Evolutionary conservation across 2,888 invertebrate genomes (phyloP), one percentile per base, ranked within the genome.

Genomic region (Dynastes maya): DNA sequence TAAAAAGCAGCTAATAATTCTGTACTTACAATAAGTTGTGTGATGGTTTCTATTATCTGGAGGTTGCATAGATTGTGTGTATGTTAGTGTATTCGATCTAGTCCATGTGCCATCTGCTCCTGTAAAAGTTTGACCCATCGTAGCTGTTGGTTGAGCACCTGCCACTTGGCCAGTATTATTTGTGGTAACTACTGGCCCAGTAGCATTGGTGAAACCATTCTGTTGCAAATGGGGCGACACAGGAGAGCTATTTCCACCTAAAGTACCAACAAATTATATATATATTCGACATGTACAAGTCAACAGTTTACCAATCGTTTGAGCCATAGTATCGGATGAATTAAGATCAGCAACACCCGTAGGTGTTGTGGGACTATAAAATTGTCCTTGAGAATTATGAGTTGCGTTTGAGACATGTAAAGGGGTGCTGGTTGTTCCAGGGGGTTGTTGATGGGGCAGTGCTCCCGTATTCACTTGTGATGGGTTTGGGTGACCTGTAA

Each of bases 21-120:
- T 32, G 0, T 78, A 85, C 91, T 90, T 88, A 94, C 94, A 94
- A 84, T 93, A 94, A 76, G 92, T 89, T 64, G 91, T 89, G 82
- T 91, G 91, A 84, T 93, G 92, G 79, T 92, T 90, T 84, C 93
- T 90, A 61, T 91, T 91, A 86, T 93, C 93, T 1, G 94, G 94
- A 16, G 94, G 94, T 85, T 94, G 94, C 94, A 95, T 95, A 80
- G 95, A 96, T 89, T 97, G 97, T 67, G 97, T 97, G 88, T 98
- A 98, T 27, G 97, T 96, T 78, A 97, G 92, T 37, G 97, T 98
- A 89, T 95, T 97, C 82, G 94, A 95, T 27, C 97, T 96, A 2
- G 95, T 95, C 96, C 97, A 97, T 4, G 95, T 94, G 45, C 93
- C 94, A 87, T 91, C 91, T 0, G 91, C 90, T 55, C 87, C 87